A percentile compares a stretch with the other conserved stretches of the same genome.
Conservation (phyloP, 2,113 vertebrate species). For the Clarias magur region DNA sequence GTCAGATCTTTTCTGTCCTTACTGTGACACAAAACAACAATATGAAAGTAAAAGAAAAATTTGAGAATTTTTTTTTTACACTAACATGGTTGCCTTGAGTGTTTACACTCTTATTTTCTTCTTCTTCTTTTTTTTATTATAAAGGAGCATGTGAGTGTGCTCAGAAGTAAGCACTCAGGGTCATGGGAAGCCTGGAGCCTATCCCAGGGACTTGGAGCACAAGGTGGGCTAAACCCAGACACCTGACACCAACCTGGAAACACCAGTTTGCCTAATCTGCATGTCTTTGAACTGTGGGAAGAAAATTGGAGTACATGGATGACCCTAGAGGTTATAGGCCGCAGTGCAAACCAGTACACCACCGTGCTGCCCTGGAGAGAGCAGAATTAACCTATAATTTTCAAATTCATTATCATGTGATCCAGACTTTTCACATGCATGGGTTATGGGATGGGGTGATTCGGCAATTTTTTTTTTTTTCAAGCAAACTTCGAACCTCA, state of each 20-base stretch:
- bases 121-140: background rate
- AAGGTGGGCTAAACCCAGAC: no score
- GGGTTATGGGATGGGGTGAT: background rate
- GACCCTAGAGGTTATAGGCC: no score
- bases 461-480: background rate
- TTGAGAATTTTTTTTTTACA: background rate
- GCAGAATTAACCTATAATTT: background rate
- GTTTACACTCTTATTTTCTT: background rate
- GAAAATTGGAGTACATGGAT: no score
- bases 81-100: background rate
- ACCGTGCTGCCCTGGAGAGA: no score
- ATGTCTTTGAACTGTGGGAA: no score
- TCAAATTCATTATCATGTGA: background rate
- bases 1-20: slow-evolving; percentile 1
- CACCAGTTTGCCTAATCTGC: no score
- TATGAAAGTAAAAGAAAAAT: background rate
- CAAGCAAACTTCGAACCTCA: background rate
- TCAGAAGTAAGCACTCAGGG: background rate
- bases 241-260: no score
- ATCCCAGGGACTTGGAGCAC: no score
- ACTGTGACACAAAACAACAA: background rate
- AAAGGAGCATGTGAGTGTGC: background rate
- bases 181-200: no score
- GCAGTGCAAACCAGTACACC: no score
- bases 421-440: background rate